phyloP scores from a whole-genome alignment of 2,888 invertebrate species.

The Gastracanthus pulcherrimus region DNA sequence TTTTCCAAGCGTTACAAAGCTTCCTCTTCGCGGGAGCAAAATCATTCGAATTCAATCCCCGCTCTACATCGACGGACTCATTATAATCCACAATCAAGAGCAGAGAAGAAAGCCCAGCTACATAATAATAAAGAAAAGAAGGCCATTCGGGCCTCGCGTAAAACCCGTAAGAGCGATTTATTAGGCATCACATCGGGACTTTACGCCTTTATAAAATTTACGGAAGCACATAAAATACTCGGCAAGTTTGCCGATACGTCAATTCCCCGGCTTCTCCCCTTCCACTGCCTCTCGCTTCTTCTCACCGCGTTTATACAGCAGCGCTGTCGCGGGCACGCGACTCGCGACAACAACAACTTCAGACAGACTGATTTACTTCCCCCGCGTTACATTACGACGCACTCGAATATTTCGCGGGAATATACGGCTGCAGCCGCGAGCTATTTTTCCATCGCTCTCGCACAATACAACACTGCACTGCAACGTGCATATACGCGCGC shows the following conservation, averaged over 20 bases:
- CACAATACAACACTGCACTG: no score
- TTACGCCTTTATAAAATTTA: constrained; percentile 37
- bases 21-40: no score
- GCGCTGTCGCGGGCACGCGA: neutral
- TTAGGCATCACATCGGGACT: neutral
- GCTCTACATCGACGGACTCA: no score
- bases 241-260: constrained; percentile 25
- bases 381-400: neutral
- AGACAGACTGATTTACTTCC: constrained; percentile 29
- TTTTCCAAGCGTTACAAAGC: no score
- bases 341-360: constrained; percentile 13
- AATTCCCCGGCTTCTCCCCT: neutral
- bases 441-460: no score
- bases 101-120: neutral
- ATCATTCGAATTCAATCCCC: no score
- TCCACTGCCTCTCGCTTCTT: neutral
- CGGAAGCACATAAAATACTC: constrained; percentile 20
- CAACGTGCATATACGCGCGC: neutral
- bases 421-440: no score
- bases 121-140: neutral
- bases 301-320: neutral
- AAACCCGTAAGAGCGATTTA: neutral
- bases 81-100: neutral
- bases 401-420: neutral
- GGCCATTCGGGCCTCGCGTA: neutral